Evolutionary conservation across 2,888 invertebrate species (phyloP), one percentile per base, ranked within the genome.

Genomic region (Lasioglossum morio): DNA sequence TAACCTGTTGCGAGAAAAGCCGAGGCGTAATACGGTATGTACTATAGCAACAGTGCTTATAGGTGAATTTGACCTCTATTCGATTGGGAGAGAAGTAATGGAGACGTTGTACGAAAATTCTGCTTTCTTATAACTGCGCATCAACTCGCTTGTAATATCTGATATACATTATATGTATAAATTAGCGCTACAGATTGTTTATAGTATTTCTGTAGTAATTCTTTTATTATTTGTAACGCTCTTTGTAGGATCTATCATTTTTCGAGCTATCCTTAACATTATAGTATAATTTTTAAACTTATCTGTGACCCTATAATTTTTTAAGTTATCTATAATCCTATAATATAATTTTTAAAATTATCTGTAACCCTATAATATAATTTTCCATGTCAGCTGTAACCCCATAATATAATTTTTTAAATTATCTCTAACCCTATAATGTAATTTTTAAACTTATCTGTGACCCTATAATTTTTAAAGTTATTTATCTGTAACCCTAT

Each of bases 1-100:
- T 66, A 79, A 86, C 86, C 86, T 86, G 86, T 86, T 86, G 86
- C 86, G 34, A 86, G 63, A 79, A 70, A 19, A 63, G 53, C 40
- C 66, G 27, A 81, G 74, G 8, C 57, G 43, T 63, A 34, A 48
- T 74, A 30, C 53, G 69, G 27, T 70, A 40, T 72, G 66, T 19
- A 48, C 53, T 53, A 53, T 10, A 76, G 53, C 34, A 57, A 72
- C 53, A 19, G 37, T 14, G 46, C 57, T 66, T 40, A 14, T 12
- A 70, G 73, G 72, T 27, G 30, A 73, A 66, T 57, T 75, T 19
- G 53, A 63, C 80, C 73, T 72, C 37, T 37, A 23, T 66, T 37
- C 43, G n/a, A n/a, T 16, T 70, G n/a, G 7, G 53, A 30, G 30
- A 8, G 40, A 19, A 30, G 30, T 7, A 63, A 63, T 0, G 14